phyloP scores from a whole-genome alignment of 2,113 vertebrate species.

The Apus apus region DNA sequence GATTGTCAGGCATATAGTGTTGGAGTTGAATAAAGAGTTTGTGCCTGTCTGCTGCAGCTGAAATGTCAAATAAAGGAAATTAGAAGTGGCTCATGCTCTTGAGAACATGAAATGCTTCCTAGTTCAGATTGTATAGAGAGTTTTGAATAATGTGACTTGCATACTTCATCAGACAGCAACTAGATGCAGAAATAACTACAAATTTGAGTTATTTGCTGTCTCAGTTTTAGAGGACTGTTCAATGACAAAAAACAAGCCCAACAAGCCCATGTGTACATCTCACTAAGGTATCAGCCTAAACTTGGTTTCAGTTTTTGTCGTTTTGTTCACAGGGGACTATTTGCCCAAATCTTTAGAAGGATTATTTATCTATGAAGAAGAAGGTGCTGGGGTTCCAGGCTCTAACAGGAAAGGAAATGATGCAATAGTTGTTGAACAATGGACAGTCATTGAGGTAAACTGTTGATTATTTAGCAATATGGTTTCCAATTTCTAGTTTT shows the following conservation, averaged over 20 bases:
- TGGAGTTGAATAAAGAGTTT: not conserved
- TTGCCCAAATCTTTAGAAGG: constrained; percentile 91
- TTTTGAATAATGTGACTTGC: not conserved
- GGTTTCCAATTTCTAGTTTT: not conserved
- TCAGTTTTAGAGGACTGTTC: not conserved
- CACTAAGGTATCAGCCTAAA: not conserved
- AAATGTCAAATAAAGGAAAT: not conserved
- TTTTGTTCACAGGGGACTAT: constrained; percentile 83
- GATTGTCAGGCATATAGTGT: not conserved
- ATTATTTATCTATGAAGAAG: constrained; percentile 94
- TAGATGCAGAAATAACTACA: not conserved
- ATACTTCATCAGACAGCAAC: not conserved
- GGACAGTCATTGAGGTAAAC: constrained; percentile 94
- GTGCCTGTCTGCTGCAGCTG: not conserved
- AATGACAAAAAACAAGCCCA: not conserved
- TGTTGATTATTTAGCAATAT: not conserved
- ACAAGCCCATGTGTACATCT: not conserved
- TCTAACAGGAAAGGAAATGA: constrained; percentile 85
- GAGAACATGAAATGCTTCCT: not conserved
- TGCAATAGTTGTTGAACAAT: constrained; percentile 97
- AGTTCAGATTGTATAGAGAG: not conserved
- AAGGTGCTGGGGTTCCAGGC: constrained; percentile 71
- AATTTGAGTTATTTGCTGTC: not conserved
- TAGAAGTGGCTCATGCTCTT: not conserved
- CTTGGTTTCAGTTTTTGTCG: not conserved